These are phyloP conservation scores for Trissolcus basalis DNA, from an alignment of 1,140 invertebrate genomes.

Conservation along the genomic window DNA sequence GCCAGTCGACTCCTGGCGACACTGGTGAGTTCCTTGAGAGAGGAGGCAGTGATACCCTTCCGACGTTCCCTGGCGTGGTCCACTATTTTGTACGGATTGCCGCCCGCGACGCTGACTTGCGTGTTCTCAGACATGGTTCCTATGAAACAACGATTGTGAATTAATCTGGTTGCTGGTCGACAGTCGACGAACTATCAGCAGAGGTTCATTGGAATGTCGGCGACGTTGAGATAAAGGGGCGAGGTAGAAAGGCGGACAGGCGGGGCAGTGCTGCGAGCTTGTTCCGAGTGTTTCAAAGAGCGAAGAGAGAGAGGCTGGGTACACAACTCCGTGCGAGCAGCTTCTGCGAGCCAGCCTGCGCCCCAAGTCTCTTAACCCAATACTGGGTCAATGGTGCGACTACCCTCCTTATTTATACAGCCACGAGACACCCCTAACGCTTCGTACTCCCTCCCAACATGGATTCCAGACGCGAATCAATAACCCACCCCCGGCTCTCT, in stretches of 20 bases:
- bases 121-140: slow-evolving; percentile 62
- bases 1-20: slow-evolving; percentile 70
- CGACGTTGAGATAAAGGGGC: not conserved
- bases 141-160: not conserved
- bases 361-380: slow-evolving; percentile 67
- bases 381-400: slow-evolving; percentile 76
- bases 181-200: slow-evolving; percentile 7
- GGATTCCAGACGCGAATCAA: slow-evolving; percentile 71
- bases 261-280: slow-evolving; percentile 50
- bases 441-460: slow-evolving; percentile 66
- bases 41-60: slow-evolving; percentile 86
- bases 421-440: slow-evolving; percentile 66
- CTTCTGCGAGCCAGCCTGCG: slow-evolving; percentile 63
- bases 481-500: slow-evolving; percentile 68
- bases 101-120: slow-evolving; percentile 63
- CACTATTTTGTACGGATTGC: slow-evolving; percentile 81
- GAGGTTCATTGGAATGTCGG: slow-evolving; percentile 20
- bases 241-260: slow-evolving; percentile 22
- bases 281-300: not conserved
- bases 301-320: too few species aligned
- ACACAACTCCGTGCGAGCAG: not conserved
- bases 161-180: not conserved
- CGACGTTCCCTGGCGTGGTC: slow-evolving; percentile 85
- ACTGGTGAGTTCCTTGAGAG: slow-evolving; percentile 83
- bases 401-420: slow-evolving; percentile 74